phyloP scores from a whole-genome alignment of 1,140 invertebrate genomes.

The Plutomurus gul region DNA sequence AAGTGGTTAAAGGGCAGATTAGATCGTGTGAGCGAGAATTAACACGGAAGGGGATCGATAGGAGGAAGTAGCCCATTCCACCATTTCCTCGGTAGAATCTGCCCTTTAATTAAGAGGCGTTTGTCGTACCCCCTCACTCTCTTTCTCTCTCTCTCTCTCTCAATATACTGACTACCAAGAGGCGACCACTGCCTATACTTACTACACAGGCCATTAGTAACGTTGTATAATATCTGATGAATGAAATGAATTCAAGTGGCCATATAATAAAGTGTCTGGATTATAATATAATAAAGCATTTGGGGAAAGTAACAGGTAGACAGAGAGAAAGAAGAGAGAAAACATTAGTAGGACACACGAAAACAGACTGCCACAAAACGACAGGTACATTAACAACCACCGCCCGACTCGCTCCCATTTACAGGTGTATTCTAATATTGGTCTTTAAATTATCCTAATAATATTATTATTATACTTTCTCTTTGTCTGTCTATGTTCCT shows the following conservation, averaged over 20 bases:
- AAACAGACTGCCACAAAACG: not conserved
- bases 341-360: not conserved
- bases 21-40: not conserved
- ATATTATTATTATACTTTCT: too few relatives aligned
- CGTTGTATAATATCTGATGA: too few relatives aligned
- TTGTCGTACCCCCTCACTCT: too few relatives aligned
- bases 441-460: not conserved
- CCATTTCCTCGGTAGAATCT: not conserved
- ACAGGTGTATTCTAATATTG: conserved; percentile 9
- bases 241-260: too few relatives aligned
- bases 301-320: not conserved
- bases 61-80: not conserved
- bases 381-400: too few relatives aligned
- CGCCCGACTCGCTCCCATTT: not conserved
- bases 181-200: too few relatives aligned
- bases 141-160: not conserved
- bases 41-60: not conserved
- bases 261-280: too few relatives aligned
- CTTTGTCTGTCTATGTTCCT: too few relatives aligned
- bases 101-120: not conserved
- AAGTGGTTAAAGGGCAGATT: not conserved
- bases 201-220: too few relatives aligned
- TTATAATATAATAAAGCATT: not conserved
- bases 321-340: too few relatives aligned
- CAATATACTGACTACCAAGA: too few relatives aligned